Conservation (phyloP, 2,797 vertebrate species). For the Dendrocincla fuliginosa region DNA sequence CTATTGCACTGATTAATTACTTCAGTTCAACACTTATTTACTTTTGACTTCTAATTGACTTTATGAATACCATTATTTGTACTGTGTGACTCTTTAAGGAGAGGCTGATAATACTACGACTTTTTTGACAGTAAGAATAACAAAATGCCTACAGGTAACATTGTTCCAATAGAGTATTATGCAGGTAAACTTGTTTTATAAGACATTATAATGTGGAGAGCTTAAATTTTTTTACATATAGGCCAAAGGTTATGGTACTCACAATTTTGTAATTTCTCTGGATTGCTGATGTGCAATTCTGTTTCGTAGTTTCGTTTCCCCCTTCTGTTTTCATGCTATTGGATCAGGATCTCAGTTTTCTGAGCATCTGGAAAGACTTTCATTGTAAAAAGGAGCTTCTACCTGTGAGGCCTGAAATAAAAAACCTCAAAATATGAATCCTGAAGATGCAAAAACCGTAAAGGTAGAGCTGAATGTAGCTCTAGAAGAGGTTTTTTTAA, state of each 20-base stretch:
- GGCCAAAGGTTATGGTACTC: not conserved
- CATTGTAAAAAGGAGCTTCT: not conserved
- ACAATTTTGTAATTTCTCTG: not conserved
- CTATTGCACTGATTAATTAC: slow-evolving; percentile 36
- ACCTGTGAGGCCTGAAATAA: not conserved
- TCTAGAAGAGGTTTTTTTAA: not conserved
- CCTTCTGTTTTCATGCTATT: not conserved
- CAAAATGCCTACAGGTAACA: not conserved
- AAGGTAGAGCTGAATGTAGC: not conserved
- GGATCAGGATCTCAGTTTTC: not conserved
- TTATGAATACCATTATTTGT: slow-evolving; percentile 36
- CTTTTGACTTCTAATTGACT: slow-evolving; percentile 66
- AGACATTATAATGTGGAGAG: not conserved
- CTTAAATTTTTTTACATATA: not conserved
- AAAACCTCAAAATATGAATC: not conserved
- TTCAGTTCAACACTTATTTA: slow-evolving; percentile 42
- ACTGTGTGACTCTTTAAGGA: not conserved
- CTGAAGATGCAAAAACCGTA: not conserved
- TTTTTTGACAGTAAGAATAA: not conserved
- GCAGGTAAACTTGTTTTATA: not conserved
- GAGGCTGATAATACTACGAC: not conserved
- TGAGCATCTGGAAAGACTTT: not conserved
- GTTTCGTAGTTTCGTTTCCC: not conserved
- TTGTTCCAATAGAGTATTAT: not conserved
- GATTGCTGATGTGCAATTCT: not conserved